A percentile compares a stretch with the other conserved stretches of the same genome.
phyloP scores from a whole-genome alignment of 2,888 invertebrate species.

The Drosophila multiciliata region DNA sequence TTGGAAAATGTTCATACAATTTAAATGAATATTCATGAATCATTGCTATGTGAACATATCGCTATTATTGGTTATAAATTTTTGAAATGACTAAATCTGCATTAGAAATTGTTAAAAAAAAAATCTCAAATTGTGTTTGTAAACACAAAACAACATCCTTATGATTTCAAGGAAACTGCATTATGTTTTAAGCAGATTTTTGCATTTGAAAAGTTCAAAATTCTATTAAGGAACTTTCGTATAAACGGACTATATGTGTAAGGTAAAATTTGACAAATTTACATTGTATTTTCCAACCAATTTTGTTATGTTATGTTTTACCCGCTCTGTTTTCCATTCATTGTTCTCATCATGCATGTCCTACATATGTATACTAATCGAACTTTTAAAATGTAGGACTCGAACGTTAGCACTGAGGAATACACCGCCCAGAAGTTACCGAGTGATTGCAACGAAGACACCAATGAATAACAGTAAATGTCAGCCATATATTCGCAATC shows the following conservation, averaged over 20 bases:
- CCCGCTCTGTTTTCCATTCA: conserved; percentile 47
- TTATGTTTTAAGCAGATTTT: conserved; percentile 42
- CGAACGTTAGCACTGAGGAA: conserved; percentile 44
- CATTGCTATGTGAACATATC: conserved; percentile 39
- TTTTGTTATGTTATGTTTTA: conserved; percentile 47
- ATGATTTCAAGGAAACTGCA: conserved; percentile 2
- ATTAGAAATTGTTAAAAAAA: conserved; percentile 2
- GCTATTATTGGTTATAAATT: conserved; percentile 43
- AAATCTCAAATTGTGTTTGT: conserved; percentile 16
- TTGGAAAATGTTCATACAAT: background rate
- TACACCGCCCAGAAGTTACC: conserved; percentile 1
- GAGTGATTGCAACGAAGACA: conserved; percentile 16
- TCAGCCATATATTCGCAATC: conserved; percentile 8
- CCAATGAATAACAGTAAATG: conserved; percentile 5
- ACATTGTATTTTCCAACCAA: conserved; percentile 45
- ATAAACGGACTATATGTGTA: conserved; percentile 61
- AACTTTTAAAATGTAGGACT: conserved; percentile 57
- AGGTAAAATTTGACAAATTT: conserved; percentile 56
- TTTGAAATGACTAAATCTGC: conserved; percentile 54
- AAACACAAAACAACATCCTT: conserved; percentile 1
- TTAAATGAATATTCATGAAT: conserved; percentile 6
- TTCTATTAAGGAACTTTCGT: conserved; percentile 56
- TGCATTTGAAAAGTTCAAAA: conserved; percentile 43
- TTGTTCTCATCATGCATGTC: conserved; percentile 25
- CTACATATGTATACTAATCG: conserved; percentile 45